Base-by-base conservation (phyloP, 2,113 vertebrate species). In the Dipodomys stephensi region DNA sequence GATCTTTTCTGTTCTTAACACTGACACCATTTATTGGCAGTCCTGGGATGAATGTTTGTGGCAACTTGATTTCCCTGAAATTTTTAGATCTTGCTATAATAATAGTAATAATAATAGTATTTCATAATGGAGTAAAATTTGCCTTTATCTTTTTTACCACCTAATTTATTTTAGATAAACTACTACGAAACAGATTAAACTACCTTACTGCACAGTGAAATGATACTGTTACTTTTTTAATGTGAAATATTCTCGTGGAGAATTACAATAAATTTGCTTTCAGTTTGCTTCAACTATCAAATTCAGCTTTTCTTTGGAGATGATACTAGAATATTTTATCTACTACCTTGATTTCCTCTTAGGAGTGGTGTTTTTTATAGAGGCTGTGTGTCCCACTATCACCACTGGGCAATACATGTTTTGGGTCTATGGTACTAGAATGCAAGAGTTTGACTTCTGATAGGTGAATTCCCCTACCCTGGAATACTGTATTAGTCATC, bases 11-110 rank as follows among this genome's bases (percentile, higher is more conserved):
- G 2, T 90, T 91, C 57, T 87, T 80, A 81, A 25, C 20, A 46
- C 7, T 92, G n/a, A 72, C 46, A 84, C 87, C 9, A 53, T 25
- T 64, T 85, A 72, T 84, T 49, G 79, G 0, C 94, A 64, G 2
- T 92, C 30, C 78, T 91, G 3, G 90, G 71, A 82, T 35, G 94
- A 89, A 82, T 87, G 8, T 81, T 92, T 85, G 9, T 81, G 32
- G 83, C 60, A 74, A 10, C 27, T 35, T 44, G 23, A 78, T 46
- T 95, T 87, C 20, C 69, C 90, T 46, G 62, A 73, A 28, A 95
- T 13, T 39, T 3, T 82, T 95, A 76, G 12, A 65, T 6, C 57
- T 62, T 85, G 22, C 39, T 83, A 76, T 79, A 44, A 78, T 57
- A 35, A 64, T 68, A 89, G 8, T 83, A 93, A 32, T 28, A 76